Percentiles rank a stretch among this genome's conserved stretches.
Conservation (phyloP, 37 sponge, comb jelly and placozoan genomes). For the Spongilla lacustris region DNA sequence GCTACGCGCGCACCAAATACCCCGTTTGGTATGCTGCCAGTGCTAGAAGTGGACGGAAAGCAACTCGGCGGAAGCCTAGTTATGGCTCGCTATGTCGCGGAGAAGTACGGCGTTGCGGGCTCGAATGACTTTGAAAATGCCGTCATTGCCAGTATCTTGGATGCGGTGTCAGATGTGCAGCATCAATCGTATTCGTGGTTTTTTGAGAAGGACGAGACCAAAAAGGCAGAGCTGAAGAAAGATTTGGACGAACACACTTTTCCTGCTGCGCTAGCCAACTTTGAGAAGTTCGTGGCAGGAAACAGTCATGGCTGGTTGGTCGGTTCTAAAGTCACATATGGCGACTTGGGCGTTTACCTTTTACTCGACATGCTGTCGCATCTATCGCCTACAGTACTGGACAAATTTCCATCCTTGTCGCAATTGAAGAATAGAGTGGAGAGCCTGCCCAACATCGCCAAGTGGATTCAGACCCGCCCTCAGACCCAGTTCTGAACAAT, state of each 20-base stretch:
- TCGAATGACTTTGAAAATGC: slow-evolving; percentile 60
- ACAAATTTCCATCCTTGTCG: slow-evolving; percentile 16
- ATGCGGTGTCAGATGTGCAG: slow-evolving; percentile 36
- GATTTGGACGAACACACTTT: slow-evolving; percentile 1
- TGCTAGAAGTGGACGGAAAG: slow-evolving; percentile 66
- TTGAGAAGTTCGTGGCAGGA: slow-evolving; percentile 13
- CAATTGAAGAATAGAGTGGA: slow-evolving; percentile 2
- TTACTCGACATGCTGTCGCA: too few species aligned
- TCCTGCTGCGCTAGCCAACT: slow-evolving; percentile 5
- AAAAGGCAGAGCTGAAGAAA: slow-evolving; percentile 38
- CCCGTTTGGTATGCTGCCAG: slow-evolving; percentile 48
- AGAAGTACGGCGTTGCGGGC: slow-evolving; percentile 59
- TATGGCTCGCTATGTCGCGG: slow-evolving; percentile 46
- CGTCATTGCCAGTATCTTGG: slow-evolving; percentile 51
- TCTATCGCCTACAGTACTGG: neutral
- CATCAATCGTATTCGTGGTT: neutral
- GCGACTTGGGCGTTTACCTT: slow-evolving; percentile 2
- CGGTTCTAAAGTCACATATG: slow-evolving; percentile 42
- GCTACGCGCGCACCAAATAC: slow-evolving; percentile 14
- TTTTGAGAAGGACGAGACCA: slow-evolving; percentile 56
- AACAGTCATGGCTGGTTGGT: slow-evolving; percentile 31
- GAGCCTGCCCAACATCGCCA: slow-evolving; percentile 35
- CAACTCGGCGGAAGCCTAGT: slow-evolving; percentile 34
- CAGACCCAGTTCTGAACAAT: slow-evolving; percentile 10
- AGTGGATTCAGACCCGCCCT: slow-evolving; percentile 53